Evolutionary conservation across 2,888 invertebrate species (phyloP).

Genomic region (Argyresthia albistria): DNA sequence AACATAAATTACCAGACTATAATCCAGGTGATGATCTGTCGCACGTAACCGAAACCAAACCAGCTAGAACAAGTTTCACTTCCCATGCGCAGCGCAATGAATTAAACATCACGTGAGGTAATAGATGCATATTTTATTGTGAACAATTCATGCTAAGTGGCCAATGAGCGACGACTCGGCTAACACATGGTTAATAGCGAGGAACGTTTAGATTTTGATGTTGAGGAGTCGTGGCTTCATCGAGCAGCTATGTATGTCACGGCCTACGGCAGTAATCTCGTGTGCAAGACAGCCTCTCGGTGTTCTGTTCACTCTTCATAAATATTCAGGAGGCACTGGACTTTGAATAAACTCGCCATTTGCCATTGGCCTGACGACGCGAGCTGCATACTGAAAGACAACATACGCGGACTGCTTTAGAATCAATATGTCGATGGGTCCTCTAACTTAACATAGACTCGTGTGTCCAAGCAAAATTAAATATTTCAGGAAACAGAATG

Average conservation of each 20-base stretch:
- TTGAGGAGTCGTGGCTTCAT: background rate
- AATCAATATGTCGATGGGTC: constrained; percentile 24
- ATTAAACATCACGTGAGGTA: constrained; percentile 17
- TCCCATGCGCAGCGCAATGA: constrained; percentile 15
- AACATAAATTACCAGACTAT: too few relatives aligned
- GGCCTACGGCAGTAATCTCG: constrained; percentile 33
- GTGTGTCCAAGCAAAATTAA: too few relatives aligned
- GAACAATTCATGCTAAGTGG: background rate
- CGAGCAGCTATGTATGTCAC: constrained; percentile 49
- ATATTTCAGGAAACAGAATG: background rate
- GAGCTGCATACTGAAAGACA: constrained; percentile 53
- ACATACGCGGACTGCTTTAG: constrained; percentile 35
- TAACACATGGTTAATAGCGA: background rate
- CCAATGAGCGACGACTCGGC: background rate
- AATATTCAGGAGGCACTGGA: constrained; percentile 52
- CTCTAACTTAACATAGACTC: too few relatives aligned
- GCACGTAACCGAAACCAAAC: too few relatives aligned
- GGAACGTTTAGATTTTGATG: background rate
- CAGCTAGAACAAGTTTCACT: constrained; percentile 18
- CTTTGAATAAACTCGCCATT: constrained; percentile 24
- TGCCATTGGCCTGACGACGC: constrained; percentile 52
- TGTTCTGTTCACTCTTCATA: constrained; percentile 37
- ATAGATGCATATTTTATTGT: background rate
- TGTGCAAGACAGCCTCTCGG: constrained; percentile 31
- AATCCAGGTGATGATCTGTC: too few relatives aligned